Evolutionary conservation across 2,113 vertebrate genomes (phyloP).

Genomic region (Lota lota): DNA sequence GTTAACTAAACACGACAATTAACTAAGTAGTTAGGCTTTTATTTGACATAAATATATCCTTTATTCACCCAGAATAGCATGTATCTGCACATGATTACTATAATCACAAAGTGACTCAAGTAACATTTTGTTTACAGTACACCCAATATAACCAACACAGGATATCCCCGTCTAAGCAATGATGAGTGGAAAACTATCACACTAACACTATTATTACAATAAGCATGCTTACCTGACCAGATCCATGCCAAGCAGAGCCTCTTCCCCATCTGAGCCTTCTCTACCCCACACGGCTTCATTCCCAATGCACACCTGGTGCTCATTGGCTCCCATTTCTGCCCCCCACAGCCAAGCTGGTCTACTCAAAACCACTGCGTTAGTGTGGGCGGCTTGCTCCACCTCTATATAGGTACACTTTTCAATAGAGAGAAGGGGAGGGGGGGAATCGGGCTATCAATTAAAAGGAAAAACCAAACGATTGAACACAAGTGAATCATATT

Average conservation of each 20-base stretch:
- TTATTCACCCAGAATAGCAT: too few species aligned
- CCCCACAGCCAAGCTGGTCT: conserved; percentile 97
- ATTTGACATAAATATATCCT: too few species aligned
- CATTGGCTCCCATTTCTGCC: conserved; percentile 97
- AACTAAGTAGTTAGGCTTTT: too few species aligned
- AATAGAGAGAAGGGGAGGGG: background rate
- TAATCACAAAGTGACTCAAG: too few species aligned
- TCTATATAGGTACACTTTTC: conserved; percentile 88
- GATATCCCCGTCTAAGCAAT: background rate
- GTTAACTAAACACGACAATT: background rate
- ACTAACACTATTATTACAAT: background rate
- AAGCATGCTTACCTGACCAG: conserved; percentile 80
- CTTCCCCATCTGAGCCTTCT: conserved; percentile 73
- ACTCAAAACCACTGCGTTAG: conserved; percentile 87
- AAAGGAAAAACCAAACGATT: background rate
- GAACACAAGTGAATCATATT: background rate
- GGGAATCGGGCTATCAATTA: too few species aligned
- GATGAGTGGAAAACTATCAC: background rate
- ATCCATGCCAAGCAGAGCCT: conserved; percentile 96
- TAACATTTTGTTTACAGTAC: too few species aligned
- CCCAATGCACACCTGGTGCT: conserved; percentile 92
- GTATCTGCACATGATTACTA: too few species aligned
- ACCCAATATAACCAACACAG: background rate
- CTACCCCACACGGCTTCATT: conserved; percentile 96
- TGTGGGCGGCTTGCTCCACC: conserved; percentile 81